Conservation (phyloP, 23 tunicate genomes). For the Botrylloides violaceus region DNA sequence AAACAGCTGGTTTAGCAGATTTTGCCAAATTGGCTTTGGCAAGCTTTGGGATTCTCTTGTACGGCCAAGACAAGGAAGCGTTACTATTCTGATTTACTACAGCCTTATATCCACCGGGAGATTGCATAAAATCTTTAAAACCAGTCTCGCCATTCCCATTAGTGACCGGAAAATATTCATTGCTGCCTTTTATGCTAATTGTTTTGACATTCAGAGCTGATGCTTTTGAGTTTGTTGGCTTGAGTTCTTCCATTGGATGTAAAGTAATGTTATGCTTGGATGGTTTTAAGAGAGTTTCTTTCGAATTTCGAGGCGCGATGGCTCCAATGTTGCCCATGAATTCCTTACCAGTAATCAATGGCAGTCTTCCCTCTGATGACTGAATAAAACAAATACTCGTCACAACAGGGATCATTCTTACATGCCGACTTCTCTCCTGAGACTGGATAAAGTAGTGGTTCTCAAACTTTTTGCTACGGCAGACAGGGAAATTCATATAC, state of each 20-base stretch:
- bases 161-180: neutral
- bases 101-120: neutral
- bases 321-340: neutral
- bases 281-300: neutral
- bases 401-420: neutral
- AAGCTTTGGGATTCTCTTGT: neutral
- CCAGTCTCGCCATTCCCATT: neutral
- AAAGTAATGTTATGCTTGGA: neutral
- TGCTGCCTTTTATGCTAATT: neutral
- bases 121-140: neutral
- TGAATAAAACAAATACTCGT: neutral
- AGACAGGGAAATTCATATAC: no score
- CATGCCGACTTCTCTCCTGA: neutral
- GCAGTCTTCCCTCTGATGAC: neutral
- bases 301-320: neutral
- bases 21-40: no score
- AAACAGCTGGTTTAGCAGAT: conserved; percentile 17
- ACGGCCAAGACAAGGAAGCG: neutral
- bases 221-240: neutral
- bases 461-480: no score
- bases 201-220: neutral
- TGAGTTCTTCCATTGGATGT: neutral
- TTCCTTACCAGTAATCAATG: neutral
- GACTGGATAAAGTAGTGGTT: conserved; percentile 10
- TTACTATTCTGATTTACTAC: neutral